Evolutionary conservation across 1,140 invertebrate species (phyloP).

Genomic region (Tetramorium parvispinum): DNA sequence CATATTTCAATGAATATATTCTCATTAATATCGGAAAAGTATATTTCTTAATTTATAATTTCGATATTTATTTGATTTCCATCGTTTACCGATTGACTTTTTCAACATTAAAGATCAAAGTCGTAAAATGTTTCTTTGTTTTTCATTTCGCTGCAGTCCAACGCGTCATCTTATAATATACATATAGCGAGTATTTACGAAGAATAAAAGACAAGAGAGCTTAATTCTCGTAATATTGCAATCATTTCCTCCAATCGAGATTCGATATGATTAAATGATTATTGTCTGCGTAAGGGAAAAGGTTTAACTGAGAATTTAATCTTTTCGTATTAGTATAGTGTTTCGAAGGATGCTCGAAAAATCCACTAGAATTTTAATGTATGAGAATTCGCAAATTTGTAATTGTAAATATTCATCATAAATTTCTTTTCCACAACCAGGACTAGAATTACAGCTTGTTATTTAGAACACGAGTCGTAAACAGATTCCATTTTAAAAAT

Average conservation of each 20-base stretch:
- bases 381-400: too few relatives aligned
- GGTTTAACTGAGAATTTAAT: not conserved
- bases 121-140: not conserved
- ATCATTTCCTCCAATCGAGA: not conserved
- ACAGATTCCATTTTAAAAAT: too few relatives aligned
- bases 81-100: slow-evolving; percentile 8
- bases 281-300: not conserved
- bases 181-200: not conserved
- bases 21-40: not conserved
- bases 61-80: not conserved
- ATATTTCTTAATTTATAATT: not conserved
- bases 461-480: too few relatives aligned
- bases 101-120: not conserved
- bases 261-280: not conserved
- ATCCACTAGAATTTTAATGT: not conserved
- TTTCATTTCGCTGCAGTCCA: not conserved
- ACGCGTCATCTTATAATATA: slow-evolving; percentile 11
- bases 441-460: too few relatives aligned
- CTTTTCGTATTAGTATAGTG: slow-evolving; percentile 3
- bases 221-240: slow-evolving; percentile 22
- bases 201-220: not conserved
- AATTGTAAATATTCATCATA: too few relatives aligned
- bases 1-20: not conserved
- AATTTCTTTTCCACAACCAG: too few relatives aligned
- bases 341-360: not conserved